Evolutionary conservation across 2,797 vertebrate species (phyloP), one percentile per base, ranked within the genome.

Genomic region (Gymnothorax javanicus): DNA sequence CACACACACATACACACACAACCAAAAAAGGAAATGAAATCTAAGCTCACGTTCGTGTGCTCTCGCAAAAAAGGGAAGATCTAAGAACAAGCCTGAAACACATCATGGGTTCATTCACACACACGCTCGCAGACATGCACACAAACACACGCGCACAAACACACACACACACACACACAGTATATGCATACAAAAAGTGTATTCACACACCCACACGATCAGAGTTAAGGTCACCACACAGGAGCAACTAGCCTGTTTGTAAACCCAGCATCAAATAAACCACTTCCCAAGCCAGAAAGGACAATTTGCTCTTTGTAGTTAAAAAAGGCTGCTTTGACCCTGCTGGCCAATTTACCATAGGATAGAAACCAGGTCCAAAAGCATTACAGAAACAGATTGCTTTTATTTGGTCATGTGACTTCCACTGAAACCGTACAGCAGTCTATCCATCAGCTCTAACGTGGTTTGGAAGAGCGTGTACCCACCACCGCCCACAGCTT

Each of bases 61-160:
- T 43, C 33, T 43, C 2, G 33, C 33, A 43, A 43, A 43, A 43
- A 43, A 43, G 33, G 33, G 33, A 43, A 2, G 33, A 43, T 1
- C 33, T 43, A 43, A 43, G 33, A 2, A 43, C 33, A 43, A 43
- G 33, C 33, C 33, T 43, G 33, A 43, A 43, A 43, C 33, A 43
- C 33, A 43, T 43, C 33, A 43, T 43, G 33, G 33, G 33, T 43
- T 43, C 33, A 87, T 59, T 88, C 89, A 85, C 89, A 33, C 15
- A 20, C 64, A 67, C 23, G 25, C 64, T n/a, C 20, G 8, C 20
- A 67, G 20, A 67, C 62, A 67, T 23, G n/a, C 62, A 67, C 4
- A 67, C 62, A n/a, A 90, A 52, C 88, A 88, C 90, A 87, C 84
- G 86, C 52, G 88, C 67, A 87, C 85, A 85, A 57, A 33, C 75